These are phyloP conservation scores for Tethya wilhelma DNA, from an alignment of 37 sponge, comb jelly and placozoan species.

Conservation along the genomic window DNA sequence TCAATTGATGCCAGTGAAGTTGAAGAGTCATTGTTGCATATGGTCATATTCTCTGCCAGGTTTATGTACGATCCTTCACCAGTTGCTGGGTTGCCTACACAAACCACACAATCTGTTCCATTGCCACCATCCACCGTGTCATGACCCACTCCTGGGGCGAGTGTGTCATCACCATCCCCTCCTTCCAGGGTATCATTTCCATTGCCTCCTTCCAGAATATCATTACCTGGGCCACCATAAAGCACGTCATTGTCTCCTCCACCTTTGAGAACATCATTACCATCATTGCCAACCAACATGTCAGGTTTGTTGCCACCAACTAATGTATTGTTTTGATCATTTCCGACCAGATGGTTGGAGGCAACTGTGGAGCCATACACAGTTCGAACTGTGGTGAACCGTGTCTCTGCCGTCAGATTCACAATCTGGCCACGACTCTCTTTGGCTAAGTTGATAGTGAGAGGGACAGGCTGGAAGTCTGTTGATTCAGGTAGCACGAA, in stretches of 20 bases:
- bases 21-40: neutral
- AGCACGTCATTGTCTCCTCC: constrained; percentile 33
- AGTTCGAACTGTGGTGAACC: constrained; percentile 13
- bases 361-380: constrained; percentile 17
- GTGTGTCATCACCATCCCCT: constrained; percentile 30
- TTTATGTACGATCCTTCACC: constrained; percentile 9
- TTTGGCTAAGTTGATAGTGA: too few relatives aligned
- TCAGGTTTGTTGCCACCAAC: constrained; percentile 37
- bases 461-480: neutral
- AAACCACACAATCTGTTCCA: constrained; percentile 24
- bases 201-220: constrained; percentile 40
- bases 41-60: neutral
- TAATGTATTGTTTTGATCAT: constrained; percentile 16
- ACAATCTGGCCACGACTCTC: neutral
- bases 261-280: constrained; percentile 28
- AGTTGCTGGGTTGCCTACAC: neutral
- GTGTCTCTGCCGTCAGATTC: neutral
- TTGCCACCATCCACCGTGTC: constrained; percentile 25
- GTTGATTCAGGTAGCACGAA: too few relatives aligned
- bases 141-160: constrained; percentile 15
- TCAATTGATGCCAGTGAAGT: constrained; percentile 2
- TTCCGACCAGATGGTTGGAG: constrained; percentile 28
- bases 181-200: constrained; percentile 25
- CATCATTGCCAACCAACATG: constrained; percentile 2
- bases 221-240: constrained; percentile 18